Evolutionary conservation across 2,113 vertebrate genomes (phyloP), one percentile per base, ranked within the genome.

Genomic region (Petroica traversi): DNA sequence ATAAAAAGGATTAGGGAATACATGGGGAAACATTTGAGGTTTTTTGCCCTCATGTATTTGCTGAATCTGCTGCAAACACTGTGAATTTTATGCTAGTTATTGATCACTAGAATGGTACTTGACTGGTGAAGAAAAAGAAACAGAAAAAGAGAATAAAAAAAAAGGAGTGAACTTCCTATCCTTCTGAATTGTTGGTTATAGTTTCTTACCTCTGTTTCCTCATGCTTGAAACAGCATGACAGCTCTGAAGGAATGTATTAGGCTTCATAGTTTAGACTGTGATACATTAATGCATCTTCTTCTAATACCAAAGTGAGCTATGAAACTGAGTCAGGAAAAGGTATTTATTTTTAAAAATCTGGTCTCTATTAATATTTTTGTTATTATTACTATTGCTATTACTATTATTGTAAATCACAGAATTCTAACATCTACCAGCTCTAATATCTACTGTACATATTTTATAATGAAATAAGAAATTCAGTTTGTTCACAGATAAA

Each of bases 391-490:
- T 41, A 41, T 41, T 41, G 15, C 15, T 59, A 2, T 10, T 46
- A 14, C 40, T 73, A 19, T 58, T 63, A 2, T 54, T 7, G 5
- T 64, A n/a, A 14, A 75, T 81, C 52, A 84, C 45, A 85, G 31
- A 75, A 92, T 72, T 77, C 20, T 75, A 64, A 61, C 40, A 75
- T 75, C 14, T 16, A 80, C 11, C 61, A 87, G n/a, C 43, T 93
- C 36, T 58, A 81, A 22, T 5, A 6, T 61, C 20, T 68, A 49
- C 31, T 43, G 41, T 36, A 43, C 3, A 19, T 75, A 75, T 59
- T 89, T 78, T 75, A 33, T 45, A 87, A 63, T 71, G 28, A 87
- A 84, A 85, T 59, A 93, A 77, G 40, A 86, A 68, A 87, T 52
- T 29, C 38, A 31, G 8, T 83, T 92, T 88, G 11, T 86, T 83